Base-by-base conservation (phyloP, 2,113 vertebrate genomes). In the Noctilio leporinus region DNA sequence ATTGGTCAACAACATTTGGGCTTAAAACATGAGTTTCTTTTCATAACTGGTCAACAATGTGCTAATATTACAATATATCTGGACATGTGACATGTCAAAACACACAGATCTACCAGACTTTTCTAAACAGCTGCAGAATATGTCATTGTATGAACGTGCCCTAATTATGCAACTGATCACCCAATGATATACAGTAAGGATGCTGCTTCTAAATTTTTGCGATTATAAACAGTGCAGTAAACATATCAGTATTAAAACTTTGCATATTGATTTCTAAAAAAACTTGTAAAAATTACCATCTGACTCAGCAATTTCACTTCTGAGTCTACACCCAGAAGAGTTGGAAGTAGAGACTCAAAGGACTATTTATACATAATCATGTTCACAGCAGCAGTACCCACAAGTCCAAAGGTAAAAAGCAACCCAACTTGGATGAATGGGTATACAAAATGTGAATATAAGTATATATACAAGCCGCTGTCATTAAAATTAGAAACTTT, bases 271-370 rank as follows among this genome's bases (percentile, higher is more conserved):
- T 33, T 75, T 49, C 62, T 73, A 40, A 84, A 82, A 77, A 85
- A 65, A 43, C 33, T 73, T 67, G 30, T 75, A 57, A 78, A 65
- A 88, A 88, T 38, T 80, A 85, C 51, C 75, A n/a, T 59, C 72
- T 59, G 35, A 91, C 65, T 65, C 28, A 59, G 55, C 26, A 89
- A 78, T 86, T 82, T 7, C 38, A 94, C 80, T 94, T 93, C 62
- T 86, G 67, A 51, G 33, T 69, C 85, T 72, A 91, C 40, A 80
- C 62, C 83, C 64, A 95, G 67, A 82, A 96, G 28, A 84, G 91
- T 0, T 76, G 92, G 81, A 94, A 91, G 65, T 40, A 88, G n/a
- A 67, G 59, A 94, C 92, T 94, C 59, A 91, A 81, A 93, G 19
- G 53, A 72, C 70, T 72, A 72, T 75, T 35, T 81, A 53, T 40